Evolutionary conservation across 2,888 invertebrate genomes (phyloP).

Genomic region (Aelia acuminata): DNA sequence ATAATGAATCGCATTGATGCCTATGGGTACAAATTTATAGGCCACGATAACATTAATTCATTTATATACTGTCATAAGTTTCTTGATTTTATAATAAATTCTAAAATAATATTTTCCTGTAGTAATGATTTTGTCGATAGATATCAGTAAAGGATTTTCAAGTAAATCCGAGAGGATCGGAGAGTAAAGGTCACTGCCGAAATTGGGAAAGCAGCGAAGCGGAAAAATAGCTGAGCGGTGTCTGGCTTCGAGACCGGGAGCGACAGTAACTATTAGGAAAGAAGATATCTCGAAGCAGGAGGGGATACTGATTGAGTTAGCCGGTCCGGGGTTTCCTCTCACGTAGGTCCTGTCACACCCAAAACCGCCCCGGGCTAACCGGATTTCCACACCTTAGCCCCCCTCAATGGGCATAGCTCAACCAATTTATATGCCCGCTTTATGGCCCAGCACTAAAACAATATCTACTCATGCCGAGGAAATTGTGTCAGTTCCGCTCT

Average conservation of each 20-base stretch:
- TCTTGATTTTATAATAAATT: too few species aligned
- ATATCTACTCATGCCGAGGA: neutral
- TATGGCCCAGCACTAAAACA: neutral
- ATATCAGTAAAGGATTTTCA: neutral
- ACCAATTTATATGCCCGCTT: neutral
- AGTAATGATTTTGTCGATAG: too few species aligned
- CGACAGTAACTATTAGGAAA: conserved; percentile 1
- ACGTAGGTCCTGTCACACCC: neutral
- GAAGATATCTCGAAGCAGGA: neutral
- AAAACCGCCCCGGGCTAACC: conserved; percentile 44
- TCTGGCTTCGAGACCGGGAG: neutral
- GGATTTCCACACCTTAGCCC: conserved; percentile 2
- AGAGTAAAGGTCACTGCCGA: neutral
- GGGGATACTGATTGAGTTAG: conserved; percentile 21
- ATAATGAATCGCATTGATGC: too few species aligned
- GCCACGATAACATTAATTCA: too few species aligned
- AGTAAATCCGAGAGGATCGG: neutral
- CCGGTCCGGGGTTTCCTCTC: conserved; percentile 11
- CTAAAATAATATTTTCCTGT: too few species aligned
- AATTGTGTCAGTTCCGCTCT: conserved; percentile 34
- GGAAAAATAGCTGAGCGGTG: conserved; percentile 5
- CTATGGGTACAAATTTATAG: too few species aligned
- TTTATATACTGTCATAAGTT: too few species aligned
- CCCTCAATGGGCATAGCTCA: neutral
- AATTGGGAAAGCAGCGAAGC: neutral